Evolutionary conservation across 2,797 vertebrate genomes (phyloP).

Genomic region (Platalea minor): DNA sequence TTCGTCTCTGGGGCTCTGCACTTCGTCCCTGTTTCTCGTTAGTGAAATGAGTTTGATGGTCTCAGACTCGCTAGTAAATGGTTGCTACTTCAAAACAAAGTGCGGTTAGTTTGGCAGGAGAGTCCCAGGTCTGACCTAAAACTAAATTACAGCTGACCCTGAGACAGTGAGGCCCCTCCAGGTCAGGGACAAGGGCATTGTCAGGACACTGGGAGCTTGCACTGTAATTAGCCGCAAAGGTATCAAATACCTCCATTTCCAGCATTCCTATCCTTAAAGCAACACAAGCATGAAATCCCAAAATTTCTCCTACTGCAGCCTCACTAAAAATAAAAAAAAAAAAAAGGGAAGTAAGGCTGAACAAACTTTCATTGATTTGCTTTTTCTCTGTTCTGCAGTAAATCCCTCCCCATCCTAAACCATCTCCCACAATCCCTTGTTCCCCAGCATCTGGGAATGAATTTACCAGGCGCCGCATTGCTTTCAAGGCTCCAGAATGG

Average conservation of each 20-base stretch:
- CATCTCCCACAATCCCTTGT: slow-evolving; percentile 25
- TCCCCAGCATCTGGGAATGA: slow-evolving; percentile 36
- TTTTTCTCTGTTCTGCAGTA: slow-evolving; percentile 9
- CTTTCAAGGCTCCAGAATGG: slow-evolving; percentile 34
- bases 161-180: slow-evolving; percentile 55
- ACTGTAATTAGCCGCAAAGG: slow-evolving; percentile 65
- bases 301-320: not conserved
- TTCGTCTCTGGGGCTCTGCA: slow-evolving; percentile 39
- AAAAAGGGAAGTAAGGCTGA: not conserved
- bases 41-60: slow-evolving; percentile 64
- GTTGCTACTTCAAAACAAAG: slow-evolving; percentile 63
- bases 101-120: slow-evolving; percentile 54
- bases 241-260: slow-evolving; percentile 63
- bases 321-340: not conserved
- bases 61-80: slow-evolving; percentile 60
- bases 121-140: slow-evolving; percentile 63
- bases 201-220: slow-evolving; percentile 56
- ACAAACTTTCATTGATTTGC: not conserved
- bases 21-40: slow-evolving; percentile 66
- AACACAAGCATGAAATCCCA: slow-evolving; percentile 27
- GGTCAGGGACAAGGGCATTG: slow-evolving; percentile 67
- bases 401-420: slow-evolving; percentile 8
- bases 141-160: slow-evolving; percentile 69
- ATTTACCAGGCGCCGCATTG: not conserved
- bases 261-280: slow-evolving; percentile 62